phyloP scores from a whole-genome alignment of 2,888 invertebrate genomes.

The Rhogogaster chlorosoma region DNA sequence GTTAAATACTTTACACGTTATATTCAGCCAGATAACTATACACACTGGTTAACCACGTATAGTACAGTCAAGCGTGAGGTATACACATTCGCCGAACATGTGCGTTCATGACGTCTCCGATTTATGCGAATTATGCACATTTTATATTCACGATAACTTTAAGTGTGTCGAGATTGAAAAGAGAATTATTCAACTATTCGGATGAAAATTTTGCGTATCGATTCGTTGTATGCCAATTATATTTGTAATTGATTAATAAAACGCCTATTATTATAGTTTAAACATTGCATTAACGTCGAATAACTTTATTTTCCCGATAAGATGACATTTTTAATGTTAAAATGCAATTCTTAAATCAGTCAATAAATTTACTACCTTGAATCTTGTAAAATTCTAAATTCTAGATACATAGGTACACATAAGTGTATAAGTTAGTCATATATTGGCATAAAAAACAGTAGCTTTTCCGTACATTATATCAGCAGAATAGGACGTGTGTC shows the following conservation, averaged over 20 bases:
- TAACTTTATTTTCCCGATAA: too few relatives aligned
- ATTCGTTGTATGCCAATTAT: too few relatives aligned
- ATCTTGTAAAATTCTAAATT: neutral
- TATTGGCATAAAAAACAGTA: neutral
- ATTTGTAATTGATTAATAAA: too few relatives aligned
- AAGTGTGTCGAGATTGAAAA: neutral
- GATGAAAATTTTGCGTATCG: neutral
- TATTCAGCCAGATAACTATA: neutral
- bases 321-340: too few relatives aligned
- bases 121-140: neutral
- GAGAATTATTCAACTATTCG: neutral
- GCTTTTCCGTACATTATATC: neutral
- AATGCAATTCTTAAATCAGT: too few relatives aligned
- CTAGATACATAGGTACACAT: neutral
- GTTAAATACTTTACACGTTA: neutral
- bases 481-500: slow-evolving; percentile 13
- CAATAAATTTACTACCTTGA: neutral
- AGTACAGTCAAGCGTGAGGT: neutral
- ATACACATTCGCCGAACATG: neutral
- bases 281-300: too few relatives aligned
- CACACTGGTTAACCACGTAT: neutral
- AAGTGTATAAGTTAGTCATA: neutral
- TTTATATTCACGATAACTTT: neutral
- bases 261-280: too few relatives aligned
- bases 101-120: neutral